Evolutionary conservation across 2,888 invertebrate genomes (phyloP).

Genomic region (Epinotia nisella): DNA sequence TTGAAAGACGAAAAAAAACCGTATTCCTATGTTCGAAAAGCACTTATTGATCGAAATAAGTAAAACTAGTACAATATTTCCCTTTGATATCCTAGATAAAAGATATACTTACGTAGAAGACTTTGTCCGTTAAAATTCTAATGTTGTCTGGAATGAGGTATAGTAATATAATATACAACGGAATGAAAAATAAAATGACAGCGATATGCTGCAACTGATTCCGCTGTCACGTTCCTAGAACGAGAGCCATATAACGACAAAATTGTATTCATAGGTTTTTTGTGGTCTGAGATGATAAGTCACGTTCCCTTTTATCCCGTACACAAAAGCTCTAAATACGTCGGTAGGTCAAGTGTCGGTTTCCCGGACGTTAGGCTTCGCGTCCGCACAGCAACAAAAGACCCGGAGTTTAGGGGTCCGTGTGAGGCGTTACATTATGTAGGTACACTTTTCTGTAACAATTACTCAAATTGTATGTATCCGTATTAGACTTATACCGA

Average conservation of each 20-base stretch:
- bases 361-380: conserved; percentile 77
- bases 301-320: conserved; percentile 74
- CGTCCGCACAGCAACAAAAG: conserved; percentile 68
- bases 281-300: conserved; percentile 70
- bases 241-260: conserved; percentile 60
- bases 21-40: no score
- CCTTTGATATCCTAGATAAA: no score
- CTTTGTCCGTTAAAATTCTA: no score
- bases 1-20: no score
- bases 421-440: neutral
- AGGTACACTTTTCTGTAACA: neutral
- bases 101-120: no score
- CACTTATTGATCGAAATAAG: no score
- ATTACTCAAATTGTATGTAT: neutral
- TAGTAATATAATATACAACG: neutral
- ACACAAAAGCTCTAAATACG: conserved; percentile 80
- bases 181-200: conserved; percentile 12
- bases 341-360: conserved; percentile 80
- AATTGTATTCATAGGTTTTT: conserved; percentile 68
- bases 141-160: no score
- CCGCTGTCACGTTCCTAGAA: conserved; percentile 35
- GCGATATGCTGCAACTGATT: conserved; percentile 27
- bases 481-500: neutral
- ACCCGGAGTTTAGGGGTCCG: conserved; percentile 44
- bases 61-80: no score